Evolutionary conservation across 2,797 vertebrate genomes (phyloP).

Genomic region (Liparis tanakae): DNA sequence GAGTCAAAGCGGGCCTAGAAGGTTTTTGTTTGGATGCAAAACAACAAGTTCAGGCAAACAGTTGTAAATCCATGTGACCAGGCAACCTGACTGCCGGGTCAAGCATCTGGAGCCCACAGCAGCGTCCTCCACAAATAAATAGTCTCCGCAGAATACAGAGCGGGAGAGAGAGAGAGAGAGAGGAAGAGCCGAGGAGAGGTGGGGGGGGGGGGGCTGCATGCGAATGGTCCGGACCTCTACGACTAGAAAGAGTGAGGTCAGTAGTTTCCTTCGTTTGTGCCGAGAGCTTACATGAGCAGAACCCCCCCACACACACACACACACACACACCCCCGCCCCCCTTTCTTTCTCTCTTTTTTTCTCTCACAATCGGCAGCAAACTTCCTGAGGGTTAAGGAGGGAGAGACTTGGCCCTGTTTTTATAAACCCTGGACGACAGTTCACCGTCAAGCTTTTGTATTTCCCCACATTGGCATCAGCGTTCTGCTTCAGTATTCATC

Average conservation of each 20-base stretch:
- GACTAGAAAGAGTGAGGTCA: constrained; percentile 71
- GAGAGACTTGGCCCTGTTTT: constrained; percentile 61
- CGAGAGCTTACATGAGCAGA: constrained; percentile 61
- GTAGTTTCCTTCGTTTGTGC: constrained; percentile 78
- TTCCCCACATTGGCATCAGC: constrained; percentile 27
- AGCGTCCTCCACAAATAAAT: constrained; percentile 73
- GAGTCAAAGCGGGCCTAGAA: constrained; percentile 40
- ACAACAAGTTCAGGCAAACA: constrained; percentile 61
- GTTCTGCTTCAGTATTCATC: constrained; percentile 17
- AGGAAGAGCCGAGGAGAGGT: constrained; percentile 42
- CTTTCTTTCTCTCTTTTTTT: constrained; percentile 45
- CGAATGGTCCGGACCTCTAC: constrained; percentile 67
- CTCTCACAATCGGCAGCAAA: constrained; percentile 67
- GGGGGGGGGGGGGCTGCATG: constrained; percentile 31
- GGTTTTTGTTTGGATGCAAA: constrained; percentile 67
- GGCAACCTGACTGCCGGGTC: constrained; percentile 79
- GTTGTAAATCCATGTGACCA: constrained; percentile 74
- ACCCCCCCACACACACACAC: too few relatives aligned
- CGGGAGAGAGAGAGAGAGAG: constrained; percentile 47
- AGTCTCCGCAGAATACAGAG: constrained; percentile 62
- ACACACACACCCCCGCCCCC: too few relatives aligned
- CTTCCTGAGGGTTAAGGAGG: constrained; percentile 73
- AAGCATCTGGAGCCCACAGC: constrained; percentile 80
- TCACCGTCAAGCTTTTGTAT: constrained; percentile 37
- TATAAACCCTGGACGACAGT: constrained; percentile 43